Conservation (phyloP, 2,888 invertebrate species). For the Nowickia ferox region DNA sequence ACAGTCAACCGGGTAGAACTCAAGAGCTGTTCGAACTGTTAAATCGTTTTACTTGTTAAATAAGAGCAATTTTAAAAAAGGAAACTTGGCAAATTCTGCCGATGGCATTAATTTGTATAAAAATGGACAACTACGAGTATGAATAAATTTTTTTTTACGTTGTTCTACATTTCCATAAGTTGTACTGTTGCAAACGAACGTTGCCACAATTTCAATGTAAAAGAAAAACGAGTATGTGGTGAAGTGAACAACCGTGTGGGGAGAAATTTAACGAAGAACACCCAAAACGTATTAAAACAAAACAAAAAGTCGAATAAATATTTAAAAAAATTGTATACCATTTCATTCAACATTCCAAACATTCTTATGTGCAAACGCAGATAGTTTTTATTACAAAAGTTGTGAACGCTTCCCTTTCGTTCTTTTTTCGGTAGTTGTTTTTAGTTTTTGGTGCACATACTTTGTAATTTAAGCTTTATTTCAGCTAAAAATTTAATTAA, state of each 20-base stretch:
- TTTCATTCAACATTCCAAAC: slow-evolving; percentile 28
- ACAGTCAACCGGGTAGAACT: slow-evolving; percentile 30
- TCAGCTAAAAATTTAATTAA: slow-evolving; percentile 68
- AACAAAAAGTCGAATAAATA: slow-evolving; percentile 15
- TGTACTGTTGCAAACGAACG: slow-evolving; percentile 32
- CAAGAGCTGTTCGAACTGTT: slow-evolving; percentile 60
- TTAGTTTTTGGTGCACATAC: slow-evolving; percentile 52
- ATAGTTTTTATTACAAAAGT: neutral
- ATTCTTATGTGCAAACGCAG: slow-evolving; percentile 18
- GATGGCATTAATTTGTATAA: slow-evolving; percentile 43
- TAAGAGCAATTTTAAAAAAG: slow-evolving; percentile 1
- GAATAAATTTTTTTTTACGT: slow-evolving; percentile 1
- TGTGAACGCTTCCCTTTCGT: slow-evolving; percentile 9
- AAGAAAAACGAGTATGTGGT: neutral
- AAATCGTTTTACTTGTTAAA: slow-evolving; percentile 36
- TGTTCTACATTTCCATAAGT: slow-evolving; percentile 29
- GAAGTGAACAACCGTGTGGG: slow-evolving; percentile 4
- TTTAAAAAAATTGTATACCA: slow-evolving; percentile 12
- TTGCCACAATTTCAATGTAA: slow-evolving; percentile 36
- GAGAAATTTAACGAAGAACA: neutral
- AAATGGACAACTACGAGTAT: slow-evolving; percentile 26
- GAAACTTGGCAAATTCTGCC: slow-evolving; percentile 40
- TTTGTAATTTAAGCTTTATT: slow-evolving; percentile 52
- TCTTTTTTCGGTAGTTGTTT: slow-evolving; percentile 9
- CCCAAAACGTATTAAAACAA: slow-evolving; percentile 7